A percentile compares a stretch with the other conserved stretches of the same genome.
Conservation (phyloP, 2,888 invertebrate species). For the Anorthoa munda region DNA sequence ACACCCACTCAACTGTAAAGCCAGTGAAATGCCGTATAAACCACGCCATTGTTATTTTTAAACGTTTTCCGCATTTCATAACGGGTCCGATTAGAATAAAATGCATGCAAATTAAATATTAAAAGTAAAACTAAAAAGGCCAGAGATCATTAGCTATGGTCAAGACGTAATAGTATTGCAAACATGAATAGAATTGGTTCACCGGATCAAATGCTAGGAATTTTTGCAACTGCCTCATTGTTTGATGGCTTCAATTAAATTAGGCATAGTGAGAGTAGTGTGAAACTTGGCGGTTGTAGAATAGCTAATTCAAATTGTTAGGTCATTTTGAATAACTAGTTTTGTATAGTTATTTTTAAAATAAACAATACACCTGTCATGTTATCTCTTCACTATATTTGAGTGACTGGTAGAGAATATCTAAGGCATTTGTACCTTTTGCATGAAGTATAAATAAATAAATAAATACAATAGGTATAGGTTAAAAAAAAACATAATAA, state of each 20-base stretch:
- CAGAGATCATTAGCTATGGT: conserved; percentile 47
- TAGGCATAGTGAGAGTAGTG: neutral
- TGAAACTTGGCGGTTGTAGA: conserved; percentile 18
- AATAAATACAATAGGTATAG: too few relatives aligned
- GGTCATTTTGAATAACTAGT: neutral
- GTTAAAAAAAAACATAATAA: too few relatives aligned
- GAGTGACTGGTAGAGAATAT: too few relatives aligned
- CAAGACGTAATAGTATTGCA: conserved; percentile 57
- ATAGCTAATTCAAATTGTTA: neutral
- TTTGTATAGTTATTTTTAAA: neutral
- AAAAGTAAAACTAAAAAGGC: conserved; percentile 38
- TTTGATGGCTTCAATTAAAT: conserved; percentile 38
- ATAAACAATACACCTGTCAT: too few relatives aligned
- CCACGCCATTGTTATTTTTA: conserved; percentile 68
- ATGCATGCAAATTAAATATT: conserved; percentile 58
- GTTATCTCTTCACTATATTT: too few relatives aligned
- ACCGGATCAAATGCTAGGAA: conserved; percentile 50
- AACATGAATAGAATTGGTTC: conserved; percentile 51
- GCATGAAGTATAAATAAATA: too few relatives aligned
- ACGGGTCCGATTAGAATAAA: conserved; percentile 44
- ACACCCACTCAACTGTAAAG: conserved; percentile 78
- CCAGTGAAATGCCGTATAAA: conserved; percentile 76
- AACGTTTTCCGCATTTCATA: conserved; percentile 63
- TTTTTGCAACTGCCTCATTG: conserved; percentile 48
- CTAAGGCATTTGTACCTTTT: too few relatives aligned